Percentiles rank a stretch among this genome's conserved stretches.
Conservation (phyloP, 2,888 invertebrate species). For the Dicyrtoma fusca region DNA sequence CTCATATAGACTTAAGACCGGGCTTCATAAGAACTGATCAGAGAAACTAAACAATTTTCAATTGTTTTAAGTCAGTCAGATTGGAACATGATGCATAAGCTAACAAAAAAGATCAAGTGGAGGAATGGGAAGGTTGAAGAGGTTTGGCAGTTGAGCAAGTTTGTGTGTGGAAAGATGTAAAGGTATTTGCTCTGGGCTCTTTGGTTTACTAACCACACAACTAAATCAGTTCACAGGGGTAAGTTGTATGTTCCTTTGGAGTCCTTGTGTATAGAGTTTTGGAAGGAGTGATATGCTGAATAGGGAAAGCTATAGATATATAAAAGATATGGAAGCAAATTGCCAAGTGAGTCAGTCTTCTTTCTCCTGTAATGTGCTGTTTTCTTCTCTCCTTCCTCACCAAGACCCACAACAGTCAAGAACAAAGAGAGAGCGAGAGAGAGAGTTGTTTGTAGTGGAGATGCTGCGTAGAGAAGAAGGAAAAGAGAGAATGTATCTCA, state of each 20-base stretch:
- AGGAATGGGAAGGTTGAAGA: slow-evolving; percentile 1
- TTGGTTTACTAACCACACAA: not conserved
- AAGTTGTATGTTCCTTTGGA: too few species aligned
- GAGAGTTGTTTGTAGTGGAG: slow-evolving; percentile 20
- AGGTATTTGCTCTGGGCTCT: slow-evolving; percentile 18
- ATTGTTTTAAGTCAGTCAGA: not conserved
- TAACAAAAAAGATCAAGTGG: slow-evolving; percentile 8
- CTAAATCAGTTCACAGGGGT: too few species aligned
- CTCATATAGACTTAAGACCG: too few species aligned
- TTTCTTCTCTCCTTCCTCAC: not conserved
- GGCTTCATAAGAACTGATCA: too few species aligned
- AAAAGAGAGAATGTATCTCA: not conserved
- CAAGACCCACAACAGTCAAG: not conserved
- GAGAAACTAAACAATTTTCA: not conserved
- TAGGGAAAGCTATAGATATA: too few species aligned
- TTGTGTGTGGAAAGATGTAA: slow-evolving; percentile 5
- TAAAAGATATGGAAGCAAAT: too few species aligned
- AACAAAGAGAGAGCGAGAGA: slow-evolving; percentile 28
- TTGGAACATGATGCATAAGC: slow-evolving; percentile 22
- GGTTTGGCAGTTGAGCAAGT: not conserved
- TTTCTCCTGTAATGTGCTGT: too few species aligned
- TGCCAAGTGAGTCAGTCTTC: too few species aligned
- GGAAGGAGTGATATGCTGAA: too few species aligned
- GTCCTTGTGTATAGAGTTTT: too few species aligned
- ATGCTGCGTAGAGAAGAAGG: not conserved